phyloP scores from a whole-genome alignment of 2,113 vertebrate species.

The Clarias gariepinus region DNA sequence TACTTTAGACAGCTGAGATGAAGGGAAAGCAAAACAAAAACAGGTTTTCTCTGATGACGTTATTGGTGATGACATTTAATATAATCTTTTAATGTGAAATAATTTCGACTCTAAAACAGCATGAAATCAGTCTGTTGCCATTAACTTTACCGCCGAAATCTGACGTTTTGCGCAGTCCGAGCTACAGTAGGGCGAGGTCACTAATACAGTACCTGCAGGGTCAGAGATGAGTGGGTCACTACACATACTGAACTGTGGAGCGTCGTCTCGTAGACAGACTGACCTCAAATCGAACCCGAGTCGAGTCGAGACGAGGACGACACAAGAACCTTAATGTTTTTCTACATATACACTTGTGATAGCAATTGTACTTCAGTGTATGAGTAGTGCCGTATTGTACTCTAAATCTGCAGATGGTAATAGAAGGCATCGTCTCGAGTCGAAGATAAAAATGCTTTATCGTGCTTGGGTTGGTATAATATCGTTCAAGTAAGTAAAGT shows the following conservation, averaged over 20 bases:
- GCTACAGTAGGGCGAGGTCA: not conserved
- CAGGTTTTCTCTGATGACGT: not conserved
- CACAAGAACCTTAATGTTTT: not conserved
- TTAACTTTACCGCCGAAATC: not conserved
- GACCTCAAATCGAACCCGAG: conserved; percentile 35
- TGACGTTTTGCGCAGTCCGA: not conserved
- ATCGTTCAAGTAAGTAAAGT: conserved; percentile 19
- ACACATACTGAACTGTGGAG: not conserved
- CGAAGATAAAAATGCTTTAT: conserved; percentile 28
- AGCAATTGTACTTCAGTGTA: conserved; percentile 20
- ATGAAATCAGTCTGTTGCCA: not conserved
- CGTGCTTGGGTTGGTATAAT: conserved; percentile 5
- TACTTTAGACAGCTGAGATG: not conserved
- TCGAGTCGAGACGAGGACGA: conserved; percentile 22
- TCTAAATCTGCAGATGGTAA: conserved; percentile 24
- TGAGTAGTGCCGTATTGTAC: conserved; percentile 9
- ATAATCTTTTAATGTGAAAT: too few relatives aligned
- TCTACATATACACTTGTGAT: conserved; percentile 25
- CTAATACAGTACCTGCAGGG: conserved; percentile 7
- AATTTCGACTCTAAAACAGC: too few relatives aligned
- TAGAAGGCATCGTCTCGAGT: conserved; percentile 5
- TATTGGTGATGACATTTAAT: not conserved
- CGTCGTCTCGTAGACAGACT: conserved; percentile 2
- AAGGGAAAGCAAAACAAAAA: not conserved
- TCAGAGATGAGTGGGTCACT: not conserved